These are phyloP conservation scores for Notolepis coatsorum DNA, from an alignment of 2,797 vertebrate species.

Conservation along the genomic window DNA sequence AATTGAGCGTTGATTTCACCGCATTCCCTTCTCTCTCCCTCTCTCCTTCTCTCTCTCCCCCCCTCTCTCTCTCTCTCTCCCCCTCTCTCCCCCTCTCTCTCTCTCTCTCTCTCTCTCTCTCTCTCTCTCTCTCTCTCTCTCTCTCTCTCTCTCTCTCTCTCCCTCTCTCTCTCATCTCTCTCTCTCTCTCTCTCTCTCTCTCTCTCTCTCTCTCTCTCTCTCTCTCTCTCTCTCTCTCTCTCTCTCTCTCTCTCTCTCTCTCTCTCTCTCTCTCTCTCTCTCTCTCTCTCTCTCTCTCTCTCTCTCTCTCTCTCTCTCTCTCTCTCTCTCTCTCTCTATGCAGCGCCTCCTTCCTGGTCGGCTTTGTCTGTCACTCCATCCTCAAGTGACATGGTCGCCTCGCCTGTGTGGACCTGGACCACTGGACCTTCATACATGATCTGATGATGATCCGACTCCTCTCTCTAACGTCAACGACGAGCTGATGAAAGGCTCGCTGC, in stretches of 20 bases:
- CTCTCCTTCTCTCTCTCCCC: too few relatives aligned
- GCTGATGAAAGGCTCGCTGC: too few relatives aligned
- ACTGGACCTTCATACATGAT: too few relatives aligned
- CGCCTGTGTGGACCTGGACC: too few relatives aligned
- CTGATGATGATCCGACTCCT: too few relatives aligned
- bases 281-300: neutral
- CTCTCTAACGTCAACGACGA: too few relatives aligned
- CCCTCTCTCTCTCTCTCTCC: too few relatives aligned
- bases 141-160: neutral
- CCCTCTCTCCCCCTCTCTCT: too few relatives aligned
- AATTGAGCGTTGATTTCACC: slow-evolving; percentile 23
- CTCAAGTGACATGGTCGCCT: slow-evolving; percentile 46
- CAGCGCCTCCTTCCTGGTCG: slow-evolving; percentile 29
- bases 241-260: slow-evolving; percentile 1
- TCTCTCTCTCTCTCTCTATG: slow-evolving; percentile 6
- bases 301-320: neutral
- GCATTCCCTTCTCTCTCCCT: slow-evolving; percentile 42
- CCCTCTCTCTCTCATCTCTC: too few relatives aligned
- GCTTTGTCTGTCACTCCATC: slow-evolving; percentile 34
- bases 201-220: slow-evolving; percentile 1
- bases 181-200: neutral
- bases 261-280: slow-evolving; percentile 6
- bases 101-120: neutral
- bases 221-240: neutral
- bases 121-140: slow-evolving; percentile 1